These are phyloP conservation scores for Drosophila nr. medialis DNA, from an alignment of 2,888 invertebrate genomes.

Conservation along the genomic window DNA sequence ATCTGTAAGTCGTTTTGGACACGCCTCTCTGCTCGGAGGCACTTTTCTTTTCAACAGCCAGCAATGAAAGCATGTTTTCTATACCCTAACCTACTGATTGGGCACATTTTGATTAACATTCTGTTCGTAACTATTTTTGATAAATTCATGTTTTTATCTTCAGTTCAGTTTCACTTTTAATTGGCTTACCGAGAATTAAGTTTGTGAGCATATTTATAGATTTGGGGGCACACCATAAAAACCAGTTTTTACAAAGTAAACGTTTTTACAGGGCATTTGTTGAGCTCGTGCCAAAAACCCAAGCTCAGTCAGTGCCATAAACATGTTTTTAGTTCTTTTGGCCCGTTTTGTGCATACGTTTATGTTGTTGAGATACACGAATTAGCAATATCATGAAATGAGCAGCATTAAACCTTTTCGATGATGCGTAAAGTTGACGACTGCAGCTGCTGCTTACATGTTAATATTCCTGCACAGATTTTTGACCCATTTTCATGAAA, in stretches of 20 bases:
- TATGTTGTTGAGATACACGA: conserved; percentile 27
- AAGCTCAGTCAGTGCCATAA: conserved; percentile 2
- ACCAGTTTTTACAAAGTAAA: not conserved
- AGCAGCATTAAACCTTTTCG: conserved; percentile 1
- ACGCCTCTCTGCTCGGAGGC: conserved; percentile 27
- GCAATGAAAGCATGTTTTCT: conserved; percentile 20
- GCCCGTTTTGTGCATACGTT: conserved; percentile 20
- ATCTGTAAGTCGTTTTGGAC: not conserved
- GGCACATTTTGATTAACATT: not conserved
- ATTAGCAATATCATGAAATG: conserved; percentile 16
- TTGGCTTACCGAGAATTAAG: not conserved
- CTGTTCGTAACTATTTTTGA: not conserved
- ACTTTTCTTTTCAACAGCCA: conserved; percentile 62
- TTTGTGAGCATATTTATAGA: not conserved
- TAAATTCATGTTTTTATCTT: not conserved
- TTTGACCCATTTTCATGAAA: conserved; percentile 19
- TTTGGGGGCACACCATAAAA: not conserved
- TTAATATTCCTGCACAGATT: conserved; percentile 10
- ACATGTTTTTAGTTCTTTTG: conserved; percentile 31
- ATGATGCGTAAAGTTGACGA: conserved; percentile 15
- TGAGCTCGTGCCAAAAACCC: conserved; percentile 5
- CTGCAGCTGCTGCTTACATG: not conserved
- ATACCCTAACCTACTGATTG: conserved; percentile 27
- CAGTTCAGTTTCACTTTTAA: not conserved
- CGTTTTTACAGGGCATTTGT: conserved; percentile 23